Evolutionary conservation across 2,113 vertebrate genomes (phyloP).

Genomic region (Phalacrocorax brasilianus): DNA sequence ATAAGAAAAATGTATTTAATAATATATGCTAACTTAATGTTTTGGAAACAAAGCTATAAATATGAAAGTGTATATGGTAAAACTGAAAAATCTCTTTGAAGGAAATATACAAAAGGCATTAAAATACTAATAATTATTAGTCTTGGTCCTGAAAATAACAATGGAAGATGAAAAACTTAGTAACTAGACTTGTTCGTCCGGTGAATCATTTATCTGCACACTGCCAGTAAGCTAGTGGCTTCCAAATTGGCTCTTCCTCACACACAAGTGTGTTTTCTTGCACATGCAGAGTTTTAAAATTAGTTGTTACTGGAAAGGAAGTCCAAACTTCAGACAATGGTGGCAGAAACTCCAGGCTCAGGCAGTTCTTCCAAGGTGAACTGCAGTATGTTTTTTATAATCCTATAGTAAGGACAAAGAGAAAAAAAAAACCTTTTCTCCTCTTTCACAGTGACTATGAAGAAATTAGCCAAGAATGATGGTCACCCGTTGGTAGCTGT

Average conservation of each 20-base stretch:
- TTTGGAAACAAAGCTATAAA: background rate
- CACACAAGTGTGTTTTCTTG: background rate
- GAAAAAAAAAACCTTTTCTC: background rate
- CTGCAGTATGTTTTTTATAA: background rate
- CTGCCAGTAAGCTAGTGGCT: background rate
- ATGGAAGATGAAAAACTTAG: background rate
- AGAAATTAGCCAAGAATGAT: background rate
- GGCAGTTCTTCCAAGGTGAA: background rate
- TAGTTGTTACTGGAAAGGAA: constrained; percentile 35
- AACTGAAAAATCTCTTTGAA: background rate
- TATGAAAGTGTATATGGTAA: background rate
- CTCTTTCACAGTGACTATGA: background rate
- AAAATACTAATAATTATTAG: background rate
- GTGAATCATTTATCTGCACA: constrained; percentile 5
- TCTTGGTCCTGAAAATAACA: background rate
- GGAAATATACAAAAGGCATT: background rate
- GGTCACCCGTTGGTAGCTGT: background rate
- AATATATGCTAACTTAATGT: background rate
- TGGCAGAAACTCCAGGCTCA: background rate
- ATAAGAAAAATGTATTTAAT: background rate
- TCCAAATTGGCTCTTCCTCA: background rate
- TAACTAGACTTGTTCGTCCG: background rate
- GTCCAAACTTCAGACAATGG: constrained; percentile 12
- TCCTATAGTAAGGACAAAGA: background rate
- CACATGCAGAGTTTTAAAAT: constrained; percentile 1